Evolutionary conservation across 2,113 vertebrate species (phyloP).

Genomic region (Numenius arquata): DNA sequence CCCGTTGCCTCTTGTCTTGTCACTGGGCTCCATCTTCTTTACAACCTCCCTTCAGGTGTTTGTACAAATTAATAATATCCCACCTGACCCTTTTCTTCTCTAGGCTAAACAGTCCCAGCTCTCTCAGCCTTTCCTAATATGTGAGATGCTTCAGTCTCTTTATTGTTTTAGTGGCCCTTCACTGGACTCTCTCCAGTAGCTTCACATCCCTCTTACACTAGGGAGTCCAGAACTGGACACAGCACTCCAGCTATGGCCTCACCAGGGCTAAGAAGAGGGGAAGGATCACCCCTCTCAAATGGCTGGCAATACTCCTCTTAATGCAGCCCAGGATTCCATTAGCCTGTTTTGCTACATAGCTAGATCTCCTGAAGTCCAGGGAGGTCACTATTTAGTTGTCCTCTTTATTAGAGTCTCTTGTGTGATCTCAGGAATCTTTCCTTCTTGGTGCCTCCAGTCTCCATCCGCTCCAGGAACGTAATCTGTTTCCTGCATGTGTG

Average conservation of each 20-base stretch:
- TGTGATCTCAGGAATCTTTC: neutral
- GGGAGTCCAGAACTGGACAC: neutral
- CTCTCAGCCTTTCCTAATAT: neutral
- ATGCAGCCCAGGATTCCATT: neutral
- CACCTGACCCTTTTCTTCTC: neutral
- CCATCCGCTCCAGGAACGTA: neutral
- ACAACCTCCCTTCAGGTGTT: neutral
- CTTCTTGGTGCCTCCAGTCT: neutral
- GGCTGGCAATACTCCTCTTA: neutral
- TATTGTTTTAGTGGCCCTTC: neutral
- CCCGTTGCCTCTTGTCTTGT: neutral
- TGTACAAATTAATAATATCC: neutral
- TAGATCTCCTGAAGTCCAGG: neutral
- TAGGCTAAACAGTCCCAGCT: neutral
- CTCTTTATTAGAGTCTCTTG: neutral
- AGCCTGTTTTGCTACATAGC: neutral
- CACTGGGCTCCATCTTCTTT: neutral
- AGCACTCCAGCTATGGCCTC: neutral
- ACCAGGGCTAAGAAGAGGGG: neutral
- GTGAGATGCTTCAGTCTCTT: neutral
- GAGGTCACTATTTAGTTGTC: neutral
- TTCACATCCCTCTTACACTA: neutral
- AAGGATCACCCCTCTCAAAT: neutral
- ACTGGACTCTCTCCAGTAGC: neutral
- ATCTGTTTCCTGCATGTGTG: neutral